Evolutionary conservation across 2,113 vertebrate species (phyloP).

Genomic region (Poecilia latipinna): DNA sequence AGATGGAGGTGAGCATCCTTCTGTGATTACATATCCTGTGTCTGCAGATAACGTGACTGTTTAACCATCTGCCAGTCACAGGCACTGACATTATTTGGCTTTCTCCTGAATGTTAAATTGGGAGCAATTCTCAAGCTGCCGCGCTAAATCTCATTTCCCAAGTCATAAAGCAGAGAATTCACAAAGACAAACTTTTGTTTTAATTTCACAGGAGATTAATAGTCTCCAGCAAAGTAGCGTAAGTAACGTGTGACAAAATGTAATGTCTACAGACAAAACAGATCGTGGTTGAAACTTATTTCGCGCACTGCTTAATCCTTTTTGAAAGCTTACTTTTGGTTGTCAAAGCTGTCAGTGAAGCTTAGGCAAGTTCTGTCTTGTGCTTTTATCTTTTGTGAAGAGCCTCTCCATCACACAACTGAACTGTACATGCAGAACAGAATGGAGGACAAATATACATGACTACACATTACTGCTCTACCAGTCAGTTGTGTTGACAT

Average conservation of each 20-base stretch:
- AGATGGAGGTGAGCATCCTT: constrained; percentile 36
- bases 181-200: constrained; percentile 55
- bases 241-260: constrained; percentile 28
- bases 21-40: constrained; percentile 47
- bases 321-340: constrained; percentile 3
- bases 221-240: constrained; percentile 27
- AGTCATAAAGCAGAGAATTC: constrained; percentile 50
- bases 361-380: background rate
- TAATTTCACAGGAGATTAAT: constrained; percentile 64
- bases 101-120: constrained; percentile 57
- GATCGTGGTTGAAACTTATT: constrained; percentile 22
- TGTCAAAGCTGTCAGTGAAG: background rate
- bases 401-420: background rate
- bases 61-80: constrained; percentile 74
- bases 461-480: constrained; percentile 2
- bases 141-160: constrained; percentile 48
- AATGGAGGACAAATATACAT: background rate
- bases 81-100: constrained; percentile 37
- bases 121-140: constrained; percentile 32
- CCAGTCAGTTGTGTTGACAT: background rate
- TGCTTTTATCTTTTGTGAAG: background rate
- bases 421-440: background rate
- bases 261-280: constrained; percentile 45
- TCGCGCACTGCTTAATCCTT: constrained; percentile 15
- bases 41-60: constrained; percentile 63